Base-by-base conservation (phyloP, 64 coral and sea anemone genomes). In the Anthopleura sola region DNA sequence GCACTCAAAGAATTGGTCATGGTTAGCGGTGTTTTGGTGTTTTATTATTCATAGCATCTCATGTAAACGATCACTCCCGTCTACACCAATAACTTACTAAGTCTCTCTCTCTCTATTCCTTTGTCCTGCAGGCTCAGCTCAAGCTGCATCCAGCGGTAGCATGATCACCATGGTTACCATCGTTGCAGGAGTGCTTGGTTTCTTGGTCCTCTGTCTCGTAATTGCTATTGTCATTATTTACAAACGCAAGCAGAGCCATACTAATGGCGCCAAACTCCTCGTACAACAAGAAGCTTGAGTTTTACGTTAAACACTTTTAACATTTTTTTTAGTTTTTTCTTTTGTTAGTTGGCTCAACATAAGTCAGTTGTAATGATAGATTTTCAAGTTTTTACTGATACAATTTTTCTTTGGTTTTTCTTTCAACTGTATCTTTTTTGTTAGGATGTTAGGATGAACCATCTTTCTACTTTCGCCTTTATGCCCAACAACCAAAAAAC, bases 151-250 rank as follows among this genome's bases (percentile, higher is more conserved):
- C 66, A 75, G 55, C 19, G 71, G 77, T 21, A 71, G 36, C 49
- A 60, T 74, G 32, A 31, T 60, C 31, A 29, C 68, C 14, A 53
- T 90, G 39, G 49, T 81, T 49, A 69, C 40, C 16, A 20, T 90
- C 19, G 34, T 85, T 5, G 71, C 82, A 32, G 88, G 82, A 57
- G 68, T 85, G 5, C 82, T 90, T 12, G 82, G 49, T 11, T 68
- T 90, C 68, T 34, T 85, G 18, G 51, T 36, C 6, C 0, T 90
- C 18, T 44, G 53, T 16, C 88, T 90, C 5, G 29, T 78, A 6
- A 51, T 71, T 26, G 82, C 75, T 10, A 11, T 90, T 29, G 33
- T 85, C 68, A 60, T 90, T 10, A 31, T 88, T 16, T 60, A 31
- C 36, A 90, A 85, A 15, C 82, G 32, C 39, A 71, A 71, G 28